Base-by-base conservation (phyloP, 2,888 invertebrate genomes). In the Rotaria sp. region DNA sequence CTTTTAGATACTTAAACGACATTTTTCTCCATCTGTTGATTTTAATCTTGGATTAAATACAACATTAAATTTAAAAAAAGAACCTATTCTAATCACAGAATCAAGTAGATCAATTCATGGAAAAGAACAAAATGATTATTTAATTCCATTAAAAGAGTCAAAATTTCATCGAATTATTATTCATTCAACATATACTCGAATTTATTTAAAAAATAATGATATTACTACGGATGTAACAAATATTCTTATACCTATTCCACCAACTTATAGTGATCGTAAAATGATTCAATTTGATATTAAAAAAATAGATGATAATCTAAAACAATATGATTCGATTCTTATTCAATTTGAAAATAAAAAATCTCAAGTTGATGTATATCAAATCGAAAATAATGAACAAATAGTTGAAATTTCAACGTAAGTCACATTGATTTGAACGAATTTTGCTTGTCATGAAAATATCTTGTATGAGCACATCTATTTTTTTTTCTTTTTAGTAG, bases 381-480 rank as follows among this genome's bases (percentile, higher is more conserved):
- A 80, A 80, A 80, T 24, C 3, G 45, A 80, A 5, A 26, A 80
- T 45, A 8, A 45, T 80, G 80, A 80, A 45, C 45, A 45, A 45
- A 26, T n/a, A 26, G 45, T 80, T 80, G 80, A 80, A 45, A 45
- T 80, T 45, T 45, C 41, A n/a, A n/a, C 80, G 80, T 80, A 80
- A 41, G 80, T 80, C 26, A 67, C 7, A 30, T 35, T 7, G 18
- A 4, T 30, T 67, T 18, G 10, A n/a, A 57, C 4, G 8, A n/a
- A 67, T 30, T 67, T 4, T 7, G 3, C n/a, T 24, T 24, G 11
- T 55, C 4, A 24, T 55, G 15, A 24, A 24, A 5, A n/a, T n/a
- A 24, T 11, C 24, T 57, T n/a, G 4, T 24, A 10, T n/a, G 57
- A 57, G 45, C 45, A 57, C 15, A 57, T n/a, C 24, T 55, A 41